Base-by-base conservation (phyloP, 1,140 invertebrate species). In the Diploscapter pachys region DNA sequence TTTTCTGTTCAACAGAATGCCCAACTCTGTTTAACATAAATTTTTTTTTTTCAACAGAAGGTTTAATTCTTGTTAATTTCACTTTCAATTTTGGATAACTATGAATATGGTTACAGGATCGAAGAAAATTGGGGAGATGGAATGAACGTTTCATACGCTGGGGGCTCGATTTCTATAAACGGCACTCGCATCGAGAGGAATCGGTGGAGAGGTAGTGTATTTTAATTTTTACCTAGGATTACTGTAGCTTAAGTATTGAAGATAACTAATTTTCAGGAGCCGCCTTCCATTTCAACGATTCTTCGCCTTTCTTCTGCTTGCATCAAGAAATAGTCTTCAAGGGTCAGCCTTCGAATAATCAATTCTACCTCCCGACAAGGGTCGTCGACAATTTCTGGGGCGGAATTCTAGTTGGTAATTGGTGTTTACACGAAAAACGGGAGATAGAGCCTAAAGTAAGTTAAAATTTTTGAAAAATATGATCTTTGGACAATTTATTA, bases 401-500 rank as follows among this genome's bases (percentile, higher is more conserved):
- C 48, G 94, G 93, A 5, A 88, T 96, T n/a, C 86, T 95, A 8
- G 88, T 91, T 79, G 89, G 88, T 4, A 89, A 89, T 80, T 88
- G 85, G 77, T 90, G 89, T 78, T 89, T 96, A 11, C 94, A 92
- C 5, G 92, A 92, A 6, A 95, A 95, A 82, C 90, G 88, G 83
- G 93, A 94, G 82, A 92, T 91, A 75, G 90, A 92, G 78, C 82
- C 89, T 2, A 90, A 91, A 79, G 91, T 91, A 70, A 91, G 91
- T 85, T 95, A 53, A 90, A 92, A 85, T 88, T 94, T 11, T 79
- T 56, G 53, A 63, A 3, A 31, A 31, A 31, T 31, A 31, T 31
- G 31, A 31, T 31, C 1, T 31, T 31, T 31, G 31, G 31, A 31
- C 31, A 31, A 31, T 31, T 31, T 31, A 1, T 31, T 31, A 31